Conservation (phyloP, 2,797 vertebrate species). For the Sebastes matsubarae region DNA sequence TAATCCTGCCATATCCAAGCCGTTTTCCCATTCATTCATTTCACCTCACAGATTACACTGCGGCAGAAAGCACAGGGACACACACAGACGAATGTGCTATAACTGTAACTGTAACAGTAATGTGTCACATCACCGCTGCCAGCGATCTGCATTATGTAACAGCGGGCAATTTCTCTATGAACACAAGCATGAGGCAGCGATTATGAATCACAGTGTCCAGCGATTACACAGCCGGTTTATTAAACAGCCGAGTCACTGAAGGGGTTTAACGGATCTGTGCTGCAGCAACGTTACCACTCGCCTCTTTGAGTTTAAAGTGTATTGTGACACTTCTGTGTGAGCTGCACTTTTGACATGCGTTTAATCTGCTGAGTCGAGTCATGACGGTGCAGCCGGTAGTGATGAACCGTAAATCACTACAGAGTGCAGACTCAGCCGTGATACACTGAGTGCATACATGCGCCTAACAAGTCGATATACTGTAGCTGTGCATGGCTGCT, state of each 20-base stretch:
- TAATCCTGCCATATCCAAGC: conserved; percentile 67
- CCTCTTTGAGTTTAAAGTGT: not conserved
- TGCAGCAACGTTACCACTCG: not conserved
- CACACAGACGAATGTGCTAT: conserved; percentile 25
- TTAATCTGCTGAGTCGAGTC: conserved; percentile 39
- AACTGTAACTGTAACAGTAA: conserved; percentile 48
- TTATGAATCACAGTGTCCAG: conserved; percentile 44
- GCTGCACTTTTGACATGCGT: conserved; percentile 18
- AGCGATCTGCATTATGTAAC: conserved; percentile 56
- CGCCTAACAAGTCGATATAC: not conserved
- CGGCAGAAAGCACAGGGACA: conserved; percentile 26
- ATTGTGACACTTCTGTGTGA: conserved; percentile 2
- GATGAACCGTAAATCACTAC: conserved; percentile 17
- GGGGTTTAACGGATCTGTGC: conserved; percentile 10
- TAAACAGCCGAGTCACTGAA: conserved; percentile 43
- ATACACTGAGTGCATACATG: conserved; percentile 9
- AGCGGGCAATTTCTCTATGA: conserved; percentile 32
- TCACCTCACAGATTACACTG: conserved; percentile 58
- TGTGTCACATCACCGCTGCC: conserved; percentile 42
- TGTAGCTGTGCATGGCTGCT: conserved; percentile 24
- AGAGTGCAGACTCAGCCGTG: conserved; percentile 29
- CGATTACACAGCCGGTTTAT: conserved; percentile 38
- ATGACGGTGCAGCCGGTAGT: not conserved
- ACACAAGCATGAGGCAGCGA: conserved; percentile 59
- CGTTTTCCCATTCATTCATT: conserved; percentile 59